Conservation (phyloP, 2,113 vertebrate species). For the Leucoraja erinaceus region DNA sequence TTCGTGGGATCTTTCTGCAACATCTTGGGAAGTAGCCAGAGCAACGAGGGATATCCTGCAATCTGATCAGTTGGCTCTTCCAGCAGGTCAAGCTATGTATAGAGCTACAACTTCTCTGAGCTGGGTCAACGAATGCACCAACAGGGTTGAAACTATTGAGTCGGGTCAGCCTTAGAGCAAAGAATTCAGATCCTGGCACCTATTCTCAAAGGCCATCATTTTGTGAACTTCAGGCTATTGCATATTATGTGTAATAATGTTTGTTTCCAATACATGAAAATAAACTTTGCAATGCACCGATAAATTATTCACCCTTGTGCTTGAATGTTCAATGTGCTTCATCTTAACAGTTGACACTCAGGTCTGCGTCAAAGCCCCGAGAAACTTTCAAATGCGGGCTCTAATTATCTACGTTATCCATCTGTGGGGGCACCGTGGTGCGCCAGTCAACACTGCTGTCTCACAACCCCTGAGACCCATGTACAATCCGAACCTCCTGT, state of each 20-base stretch:
- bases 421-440: too few relatives aligned
- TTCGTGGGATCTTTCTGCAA: background rate
- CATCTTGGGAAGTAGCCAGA: too few relatives aligned
- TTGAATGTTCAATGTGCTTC: background rate
- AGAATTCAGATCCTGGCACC: background rate
- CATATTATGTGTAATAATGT: background rate
- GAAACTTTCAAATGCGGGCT: too few relatives aligned
- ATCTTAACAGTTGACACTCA: background rate
- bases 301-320: background rate
- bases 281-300: background rate
- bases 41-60: background rate
- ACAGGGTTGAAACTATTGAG: background rate
- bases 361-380: too few relatives aligned
- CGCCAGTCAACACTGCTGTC: too few relatives aligned
- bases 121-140: too few relatives aligned
- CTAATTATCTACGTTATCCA: too few relatives aligned
- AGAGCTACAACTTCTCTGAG: background rate
- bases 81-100: background rate
- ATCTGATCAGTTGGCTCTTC: background rate
- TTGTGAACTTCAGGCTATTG: background rate
- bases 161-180: background rate
- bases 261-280: background rate
- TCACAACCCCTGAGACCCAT: too few relatives aligned
- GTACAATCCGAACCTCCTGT: too few relatives aligned
- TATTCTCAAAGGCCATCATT: background rate